Conservation (phyloP, 2,113 vertebrate species). For the Procavia capensis region DNA sequence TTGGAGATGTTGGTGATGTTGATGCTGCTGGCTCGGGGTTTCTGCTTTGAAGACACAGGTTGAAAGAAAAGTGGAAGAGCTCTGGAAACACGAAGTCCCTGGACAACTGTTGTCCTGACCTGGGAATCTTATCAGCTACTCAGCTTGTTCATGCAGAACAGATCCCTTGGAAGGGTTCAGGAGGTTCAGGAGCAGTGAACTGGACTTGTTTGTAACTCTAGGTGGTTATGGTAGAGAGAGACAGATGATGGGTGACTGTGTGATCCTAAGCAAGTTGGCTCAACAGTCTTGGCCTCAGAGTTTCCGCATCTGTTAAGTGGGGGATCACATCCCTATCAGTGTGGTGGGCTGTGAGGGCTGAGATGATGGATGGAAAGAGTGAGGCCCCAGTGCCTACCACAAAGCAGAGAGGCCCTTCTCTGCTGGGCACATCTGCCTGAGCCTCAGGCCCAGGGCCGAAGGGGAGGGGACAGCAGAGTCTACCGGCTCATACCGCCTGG, state of each 20-base stretch:
- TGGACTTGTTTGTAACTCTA: not conserved
- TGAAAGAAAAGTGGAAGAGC: not conserved
- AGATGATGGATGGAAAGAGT: not conserved
- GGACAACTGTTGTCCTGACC: not conserved
- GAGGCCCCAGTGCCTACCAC: not conserved
- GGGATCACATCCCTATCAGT: not conserved
- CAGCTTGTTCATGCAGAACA: not conserved
- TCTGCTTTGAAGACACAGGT: not conserved
- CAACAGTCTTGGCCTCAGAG: not conserved
- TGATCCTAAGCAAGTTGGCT: not conserved
- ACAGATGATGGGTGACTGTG: not conserved
- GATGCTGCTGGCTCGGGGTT: not conserved
- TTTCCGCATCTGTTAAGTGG: not conserved
- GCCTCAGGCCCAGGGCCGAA: not conserved
- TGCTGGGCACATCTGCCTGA: accelerated
- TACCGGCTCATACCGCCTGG: not conserved
- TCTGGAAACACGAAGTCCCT: not conserved
- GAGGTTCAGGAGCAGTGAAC: not conserved
- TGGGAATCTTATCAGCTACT: not conserved
- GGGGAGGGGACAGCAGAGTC: not conserved
- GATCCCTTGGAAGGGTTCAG: not conserved
- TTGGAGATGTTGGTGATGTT: not conserved
- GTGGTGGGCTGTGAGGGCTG: not conserved
- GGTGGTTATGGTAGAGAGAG: not conserved
- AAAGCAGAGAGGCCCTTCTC: not conserved